Conservation (phyloP, 1,140 invertebrate genomes). For the Saccostrea echinata region DNA sequence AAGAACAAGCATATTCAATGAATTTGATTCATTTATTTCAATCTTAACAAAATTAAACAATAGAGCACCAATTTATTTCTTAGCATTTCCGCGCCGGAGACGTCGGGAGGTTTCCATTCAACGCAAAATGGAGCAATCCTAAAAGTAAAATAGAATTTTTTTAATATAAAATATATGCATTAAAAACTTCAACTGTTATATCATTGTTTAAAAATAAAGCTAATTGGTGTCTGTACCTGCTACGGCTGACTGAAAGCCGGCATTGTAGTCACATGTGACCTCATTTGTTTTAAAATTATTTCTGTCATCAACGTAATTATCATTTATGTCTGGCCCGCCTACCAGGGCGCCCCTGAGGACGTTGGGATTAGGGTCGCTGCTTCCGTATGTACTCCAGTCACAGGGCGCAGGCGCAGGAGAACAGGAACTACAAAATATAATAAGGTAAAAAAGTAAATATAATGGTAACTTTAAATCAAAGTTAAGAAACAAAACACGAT, state of each 20-base stretch:
- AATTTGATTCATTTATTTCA: background rate
- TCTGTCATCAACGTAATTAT: constrained; percentile 69
- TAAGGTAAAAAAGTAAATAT: no score
- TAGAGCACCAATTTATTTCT: background rate
- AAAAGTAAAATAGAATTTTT: constrained; percentile 27
- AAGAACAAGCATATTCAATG: background rate
- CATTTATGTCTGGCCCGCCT: constrained; percentile 72
- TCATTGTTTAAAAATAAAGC: background rate
- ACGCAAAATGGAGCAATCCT: constrained; percentile 52
- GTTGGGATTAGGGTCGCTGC: constrained; percentile 61
- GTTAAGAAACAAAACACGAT: no score
- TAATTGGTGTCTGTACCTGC: constrained; percentile 51
- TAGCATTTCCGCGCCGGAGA: background rate
- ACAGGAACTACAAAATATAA: constrained; percentile 30
- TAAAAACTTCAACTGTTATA: no score
- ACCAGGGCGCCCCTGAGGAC: constrained; percentile 71
- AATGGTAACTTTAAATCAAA: no score
- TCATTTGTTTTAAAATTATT: constrained; percentile 72
- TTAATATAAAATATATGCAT: no score
- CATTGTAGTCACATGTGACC: constrained; percentile 77
- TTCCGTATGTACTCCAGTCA: constrained; percentile 18
- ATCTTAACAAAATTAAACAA: background rate
- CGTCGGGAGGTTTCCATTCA: constrained; percentile 46
- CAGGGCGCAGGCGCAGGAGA: background rate
- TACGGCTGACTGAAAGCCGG: constrained; percentile 71